Percentiles rank a stretch among this genome's conserved stretches.
Evolutionary conservation across 2,797 vertebrate genomes (phyloP).

Genomic region (Enteromius thamalakanensis): DNA sequence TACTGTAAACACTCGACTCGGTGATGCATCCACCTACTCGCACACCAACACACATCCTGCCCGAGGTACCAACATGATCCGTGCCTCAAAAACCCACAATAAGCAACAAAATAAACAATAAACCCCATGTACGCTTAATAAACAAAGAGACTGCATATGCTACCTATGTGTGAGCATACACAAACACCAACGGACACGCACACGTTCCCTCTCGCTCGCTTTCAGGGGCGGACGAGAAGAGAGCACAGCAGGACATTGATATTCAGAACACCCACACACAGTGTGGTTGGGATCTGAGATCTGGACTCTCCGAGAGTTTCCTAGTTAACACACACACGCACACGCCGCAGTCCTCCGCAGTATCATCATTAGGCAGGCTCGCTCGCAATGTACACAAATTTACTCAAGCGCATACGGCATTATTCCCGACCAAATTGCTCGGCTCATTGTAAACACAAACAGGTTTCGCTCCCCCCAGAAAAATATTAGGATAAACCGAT

Average conservation of each 20-base stretch:
- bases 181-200: conserved; percentile 37
- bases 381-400: conserved; percentile 22
- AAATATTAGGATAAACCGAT: not conserved
- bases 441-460: conserved; percentile 35
- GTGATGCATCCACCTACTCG: conserved; percentile 46
- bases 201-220: conserved; percentile 63
- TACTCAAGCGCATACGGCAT: conserved; percentile 19
- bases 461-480: not conserved
- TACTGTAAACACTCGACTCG: conserved; percentile 55
- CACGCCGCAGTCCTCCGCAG: conserved; percentile 54
- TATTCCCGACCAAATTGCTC: conserved; percentile 32
- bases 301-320: conserved; percentile 69
- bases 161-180: conserved; percentile 26
- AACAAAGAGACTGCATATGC: conserved; percentile 55
- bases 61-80: conserved; percentile 53
- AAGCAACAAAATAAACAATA: conserved; percentile 19
- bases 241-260: conserved; percentile 59
- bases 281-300: conserved; percentile 56
- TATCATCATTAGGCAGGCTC: conserved; percentile 57
- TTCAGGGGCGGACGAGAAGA: conserved; percentile 51
- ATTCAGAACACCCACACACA: conserved; percentile 61
- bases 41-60: conserved; percentile 56
- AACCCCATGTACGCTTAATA: conserved; percentile 47
- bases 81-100: conserved; percentile 40
- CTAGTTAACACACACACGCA: conserved; percentile 58